Conservation (phyloP, 2,113 vertebrate species). For the Cryptomyrus ogoouensis region DNA sequence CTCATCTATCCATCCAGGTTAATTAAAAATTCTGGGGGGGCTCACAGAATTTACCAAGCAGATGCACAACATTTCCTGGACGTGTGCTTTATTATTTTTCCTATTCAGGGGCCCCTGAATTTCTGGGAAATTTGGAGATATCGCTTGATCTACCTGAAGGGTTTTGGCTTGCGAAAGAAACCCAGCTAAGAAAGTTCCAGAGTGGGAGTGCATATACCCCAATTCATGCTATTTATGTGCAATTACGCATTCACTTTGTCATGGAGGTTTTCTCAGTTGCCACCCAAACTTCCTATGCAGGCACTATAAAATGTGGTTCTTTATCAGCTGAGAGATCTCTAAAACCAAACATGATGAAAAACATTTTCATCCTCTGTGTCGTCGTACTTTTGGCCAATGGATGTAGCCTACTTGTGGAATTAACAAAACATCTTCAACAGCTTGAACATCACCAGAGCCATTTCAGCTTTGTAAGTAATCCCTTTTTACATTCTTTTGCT, state of each 20-base stretch:
- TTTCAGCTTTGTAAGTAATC: slow-evolving; percentile 29
- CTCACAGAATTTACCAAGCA: too few species aligned
- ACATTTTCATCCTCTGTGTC: slow-evolving; percentile 3
- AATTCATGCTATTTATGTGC: background rate
- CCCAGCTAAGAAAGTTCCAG: background rate
- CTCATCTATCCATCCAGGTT: too few species aligned
- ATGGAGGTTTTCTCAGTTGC: background rate
- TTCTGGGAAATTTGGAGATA: background rate
- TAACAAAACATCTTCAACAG: slow-evolving; percentile 13
- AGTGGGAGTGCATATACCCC: background rate
- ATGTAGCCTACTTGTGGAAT: slow-evolving; percentile 23
- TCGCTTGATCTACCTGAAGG: background rate
- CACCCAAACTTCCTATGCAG: slow-evolving; percentile 17
- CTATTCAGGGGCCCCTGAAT: background rate
- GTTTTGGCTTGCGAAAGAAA: background rate
- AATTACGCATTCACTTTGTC: background rate
- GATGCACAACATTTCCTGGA: too few species aligned
- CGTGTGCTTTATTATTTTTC: too few species aligned
- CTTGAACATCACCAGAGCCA: slow-evolving; percentile 5
- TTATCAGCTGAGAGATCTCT: background rate
- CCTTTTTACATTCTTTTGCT: background rate
- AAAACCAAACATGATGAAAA: slow-evolving; percentile 6
- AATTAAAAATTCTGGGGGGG: too few species aligned
- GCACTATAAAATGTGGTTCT: background rate
- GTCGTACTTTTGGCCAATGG: slow-evolving; percentile 17